Evolutionary conservation across 1,140 invertebrate species (phyloP).

Genomic region (Uloborus diversus): DNA sequence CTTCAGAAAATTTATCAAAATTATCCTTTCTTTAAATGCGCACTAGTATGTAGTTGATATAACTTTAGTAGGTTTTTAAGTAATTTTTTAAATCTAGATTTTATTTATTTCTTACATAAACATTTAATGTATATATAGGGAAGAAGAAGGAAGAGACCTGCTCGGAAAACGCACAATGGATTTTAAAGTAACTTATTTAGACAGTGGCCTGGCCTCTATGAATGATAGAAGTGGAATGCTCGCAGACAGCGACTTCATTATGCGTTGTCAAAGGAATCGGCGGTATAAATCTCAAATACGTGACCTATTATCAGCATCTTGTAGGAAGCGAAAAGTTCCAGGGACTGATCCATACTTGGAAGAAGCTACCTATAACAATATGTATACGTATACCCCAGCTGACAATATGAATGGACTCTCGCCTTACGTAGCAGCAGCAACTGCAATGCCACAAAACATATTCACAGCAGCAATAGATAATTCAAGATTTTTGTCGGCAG

Average conservation of each 20-base stretch:
- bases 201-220: constrained; percentile 75
- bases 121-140: no score
- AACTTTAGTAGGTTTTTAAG: no score
- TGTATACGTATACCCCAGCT: constrained; percentile 75
- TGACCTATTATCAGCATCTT: constrained; percentile 91
- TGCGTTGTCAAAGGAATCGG: constrained; percentile 69
- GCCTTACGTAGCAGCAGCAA: constrained; percentile 71
- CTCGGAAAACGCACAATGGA: constrained; percentile 97
- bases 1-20: no score
- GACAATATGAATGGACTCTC: constrained; percentile 70
- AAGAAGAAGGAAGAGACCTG: constrained; percentile 95
- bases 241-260: constrained; percentile 56
- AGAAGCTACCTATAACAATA: constrained; percentile 76
- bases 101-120: no score
- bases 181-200: constrained; percentile 96
- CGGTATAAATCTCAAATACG: constrained; percentile 91
- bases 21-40: no score
- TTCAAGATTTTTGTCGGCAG: constrained; percentile 71
- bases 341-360: constrained; percentile 60
- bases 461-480: constrained; percentile 75
- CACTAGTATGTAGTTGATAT: no score
- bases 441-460: constrained; percentile 69
- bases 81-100: no score
- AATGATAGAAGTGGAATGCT: constrained; percentile 55
- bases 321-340: constrained; percentile 82